Evolutionary conservation across 2,888 invertebrate species (phyloP).

Genomic region (Stenodera caucasica): DNA sequence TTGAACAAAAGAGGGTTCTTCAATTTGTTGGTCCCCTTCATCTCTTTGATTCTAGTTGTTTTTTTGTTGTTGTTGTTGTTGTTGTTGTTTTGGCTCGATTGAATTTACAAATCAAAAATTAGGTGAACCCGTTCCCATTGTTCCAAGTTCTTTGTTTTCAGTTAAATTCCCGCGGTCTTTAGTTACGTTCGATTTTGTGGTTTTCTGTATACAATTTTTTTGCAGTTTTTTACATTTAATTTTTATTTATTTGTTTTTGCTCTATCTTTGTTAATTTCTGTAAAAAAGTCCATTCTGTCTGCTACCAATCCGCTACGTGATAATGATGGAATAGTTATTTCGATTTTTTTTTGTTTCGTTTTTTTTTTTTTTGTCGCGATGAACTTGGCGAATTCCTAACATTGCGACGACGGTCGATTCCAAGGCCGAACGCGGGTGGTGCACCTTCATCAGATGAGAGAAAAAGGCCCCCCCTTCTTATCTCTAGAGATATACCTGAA

Average conservation of each 20-base stretch:
- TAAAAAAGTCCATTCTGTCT: not conserved
- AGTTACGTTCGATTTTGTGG: constrained; percentile 7
- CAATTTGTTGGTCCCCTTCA: not conserved
- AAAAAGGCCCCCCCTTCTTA: constrained; percentile 43
- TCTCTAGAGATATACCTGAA: constrained; percentile 48
- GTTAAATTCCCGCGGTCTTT: constrained; percentile 6
- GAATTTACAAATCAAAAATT: not conserved
- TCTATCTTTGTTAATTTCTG: not conserved
- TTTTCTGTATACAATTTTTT: not conserved
- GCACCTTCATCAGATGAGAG: constrained; percentile 48
- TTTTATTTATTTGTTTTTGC: not conserved
- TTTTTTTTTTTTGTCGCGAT: constrained; percentile 45
- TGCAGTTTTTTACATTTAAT: not conserved
- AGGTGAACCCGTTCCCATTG: not conserved
- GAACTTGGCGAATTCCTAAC: constrained; percentile 46
- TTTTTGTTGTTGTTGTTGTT: not conserved
- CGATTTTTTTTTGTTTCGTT: constrained; percentile 6
- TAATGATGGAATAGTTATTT: constrained; percentile 5
- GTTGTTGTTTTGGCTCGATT: not conserved
- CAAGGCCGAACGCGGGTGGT: constrained; percentile 55
- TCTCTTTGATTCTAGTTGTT: not conserved
- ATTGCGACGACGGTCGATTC: constrained; percentile 44
- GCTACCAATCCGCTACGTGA: constrained; percentile 2
- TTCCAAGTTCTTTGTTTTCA: not conserved
- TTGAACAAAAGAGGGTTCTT: not conserved